Evolutionary conservation across 2,797 vertebrate species (phyloP), one percentile per base, ranked within the genome.

Genomic region (Hapalemur alaotrensis): DNA sequence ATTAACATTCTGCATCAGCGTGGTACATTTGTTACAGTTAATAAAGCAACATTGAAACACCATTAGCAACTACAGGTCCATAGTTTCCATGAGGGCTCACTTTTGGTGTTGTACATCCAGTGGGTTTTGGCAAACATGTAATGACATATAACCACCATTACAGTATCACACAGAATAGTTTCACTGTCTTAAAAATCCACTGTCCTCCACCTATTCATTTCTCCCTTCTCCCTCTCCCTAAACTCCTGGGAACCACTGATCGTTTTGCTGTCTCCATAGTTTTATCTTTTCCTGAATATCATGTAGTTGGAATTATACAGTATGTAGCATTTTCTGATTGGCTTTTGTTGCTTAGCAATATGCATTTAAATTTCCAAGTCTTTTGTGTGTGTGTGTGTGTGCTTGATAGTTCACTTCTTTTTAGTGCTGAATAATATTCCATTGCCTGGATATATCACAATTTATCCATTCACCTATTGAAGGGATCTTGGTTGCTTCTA

Each of bases 391-490:
- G 10, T 20, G 10, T 75, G 67, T 59, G 23, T n/a, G 63, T 8
- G 46, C 70, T 63, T 65, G 52, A 89, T 82, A 30, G 83, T 46
- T 91, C 70, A 48, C 82, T 70, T 83, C 54, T 85, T 67, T 93
- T 91, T 88, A 38, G 81, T 20, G 25, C 69, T 78, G 73, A 95
- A 89, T 92, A 89, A 85, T 73, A 85, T 85, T 89, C 75, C 32
- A 32, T 95, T 89, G 52, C 61, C n/a, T 72, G 52, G 43, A 78
- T 63, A 20, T 83, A 41, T 23, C 61, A 70, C 46, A 63, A 57
- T 82, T 82, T 73, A 81, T 38, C 22, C 30, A 32, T 76, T 78
- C 18, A 70, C 22, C 38, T 78, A 50, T 23, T 46, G 76, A 87
- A 93, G 76, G 70, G 57, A 57, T 86, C 43, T 86, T 65, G 59